Conservation (phyloP, 2,113 vertebrate genomes). For the Cebidichthys violaceus region DNA sequence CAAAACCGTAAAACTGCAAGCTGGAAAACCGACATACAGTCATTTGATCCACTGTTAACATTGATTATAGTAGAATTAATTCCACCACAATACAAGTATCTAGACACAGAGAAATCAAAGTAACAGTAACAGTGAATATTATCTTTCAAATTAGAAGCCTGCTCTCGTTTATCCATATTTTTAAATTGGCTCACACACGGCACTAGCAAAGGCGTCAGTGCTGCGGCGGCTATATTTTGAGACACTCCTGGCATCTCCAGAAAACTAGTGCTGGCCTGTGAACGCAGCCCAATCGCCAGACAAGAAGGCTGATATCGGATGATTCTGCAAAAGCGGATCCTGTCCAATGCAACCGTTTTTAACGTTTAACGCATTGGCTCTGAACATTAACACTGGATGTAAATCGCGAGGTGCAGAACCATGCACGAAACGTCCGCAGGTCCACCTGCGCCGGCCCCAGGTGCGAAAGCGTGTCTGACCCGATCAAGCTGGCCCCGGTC, state of each 20-base stretch:
- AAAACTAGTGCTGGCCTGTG: background rate
- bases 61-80: background rate
- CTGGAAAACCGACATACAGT: background rate
- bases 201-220: background rate
- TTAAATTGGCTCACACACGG: background rate
- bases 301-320: background rate
- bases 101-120: background rate
- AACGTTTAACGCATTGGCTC: no score
- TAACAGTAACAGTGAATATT: background rate
- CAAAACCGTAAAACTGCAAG: background rate
- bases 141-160: background rate
- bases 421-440: background rate
- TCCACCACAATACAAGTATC: background rate
- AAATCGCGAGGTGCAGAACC: background rate
- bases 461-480: conserved; percentile 12
- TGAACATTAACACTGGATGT: background rate
- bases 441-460: background rate
- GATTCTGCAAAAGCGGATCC: background rate
- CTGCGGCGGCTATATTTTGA: background rate
- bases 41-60: background rate
- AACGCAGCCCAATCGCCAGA: background rate
- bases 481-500: conserved; percentile 24
- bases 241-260: background rate
- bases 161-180: background rate
- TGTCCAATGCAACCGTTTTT: background rate